Conservation (phyloP, 2,113 vertebrate genomes). For the Madoqua kirkii region DNA sequence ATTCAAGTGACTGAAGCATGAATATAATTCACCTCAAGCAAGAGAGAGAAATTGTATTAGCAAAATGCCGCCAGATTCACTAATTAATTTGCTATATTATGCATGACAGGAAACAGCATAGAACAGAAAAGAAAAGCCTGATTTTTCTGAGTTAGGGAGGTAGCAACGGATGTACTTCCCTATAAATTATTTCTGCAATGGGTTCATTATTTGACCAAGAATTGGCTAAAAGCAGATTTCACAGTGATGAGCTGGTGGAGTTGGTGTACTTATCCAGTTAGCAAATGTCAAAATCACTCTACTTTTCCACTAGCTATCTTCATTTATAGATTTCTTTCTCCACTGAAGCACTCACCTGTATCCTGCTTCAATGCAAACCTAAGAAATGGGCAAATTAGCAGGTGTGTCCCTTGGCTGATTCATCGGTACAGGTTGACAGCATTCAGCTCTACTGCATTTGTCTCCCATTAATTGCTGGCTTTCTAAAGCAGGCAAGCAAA, state of each 20-base stretch:
- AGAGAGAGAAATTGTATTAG: slow-evolving; percentile 79
- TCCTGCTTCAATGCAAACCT: neutral
- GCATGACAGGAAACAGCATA: slow-evolving; percentile 69
- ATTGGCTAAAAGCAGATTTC: slow-evolving; percentile 29
- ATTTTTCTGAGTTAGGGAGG: slow-evolving; percentile 68
- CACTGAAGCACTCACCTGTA: neutral
- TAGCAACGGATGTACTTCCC: slow-evolving; percentile 14
- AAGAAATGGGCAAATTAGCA: neutral
- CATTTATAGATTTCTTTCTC: neutral
- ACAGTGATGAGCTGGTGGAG: neutral
- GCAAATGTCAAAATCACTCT: slow-evolving; percentile 18
- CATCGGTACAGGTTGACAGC: neutral
- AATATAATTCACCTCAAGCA: slow-evolving; percentile 78
- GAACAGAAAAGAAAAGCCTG: slow-evolving; percentile 54
- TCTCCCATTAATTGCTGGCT: neutral
- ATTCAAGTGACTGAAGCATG: slow-evolving; percentile 76
- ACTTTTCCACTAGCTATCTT: neutral
- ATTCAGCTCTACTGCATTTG: neutral
- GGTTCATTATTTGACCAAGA: slow-evolving; percentile 19
- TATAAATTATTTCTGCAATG: slow-evolving; percentile 41
- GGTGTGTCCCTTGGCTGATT: neutral
- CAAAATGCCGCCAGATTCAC: slow-evolving; percentile 73
- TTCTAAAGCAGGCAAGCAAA: neutral
- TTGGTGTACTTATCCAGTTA: neutral
- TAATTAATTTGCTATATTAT: slow-evolving; percentile 81